These are phyloP conservation scores for Drosophila dives DNA, from an alignment of 2,888 invertebrate species.

Conservation along the genomic window DNA sequence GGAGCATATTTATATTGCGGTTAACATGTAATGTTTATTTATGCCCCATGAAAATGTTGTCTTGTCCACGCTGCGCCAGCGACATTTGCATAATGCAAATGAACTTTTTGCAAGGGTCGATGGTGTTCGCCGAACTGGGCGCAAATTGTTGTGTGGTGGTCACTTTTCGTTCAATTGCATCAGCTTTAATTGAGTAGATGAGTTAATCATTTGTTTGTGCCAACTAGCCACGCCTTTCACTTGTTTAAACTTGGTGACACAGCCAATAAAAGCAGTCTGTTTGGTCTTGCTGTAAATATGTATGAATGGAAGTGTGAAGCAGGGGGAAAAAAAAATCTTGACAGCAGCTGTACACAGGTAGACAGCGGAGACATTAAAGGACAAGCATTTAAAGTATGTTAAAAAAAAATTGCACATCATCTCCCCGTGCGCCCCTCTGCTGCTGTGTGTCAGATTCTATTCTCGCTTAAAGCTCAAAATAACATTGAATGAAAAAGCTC, in stretches of 20 bases:
- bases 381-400: constrained; percentile 62
- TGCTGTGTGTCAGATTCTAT: constrained; percentile 63
- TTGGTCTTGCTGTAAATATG: background rate
- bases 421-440: constrained; percentile 7
- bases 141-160: constrained; percentile 28
- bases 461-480: constrained; percentile 67
- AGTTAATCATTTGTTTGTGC: constrained; percentile 38
- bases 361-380: constrained; percentile 24
- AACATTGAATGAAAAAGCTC: constrained; percentile 71
- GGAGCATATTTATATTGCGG: constrained; percentile 64
- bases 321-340: constrained; percentile 7
- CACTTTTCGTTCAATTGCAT: constrained; percentile 44
- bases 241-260: constrained; percentile 14
- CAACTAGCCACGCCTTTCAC: constrained; percentile 8
- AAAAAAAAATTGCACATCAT: constrained; percentile 64
- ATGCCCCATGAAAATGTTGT: constrained; percentile 53
- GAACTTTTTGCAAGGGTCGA: constrained; percentile 25
- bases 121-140: constrained; percentile 6
- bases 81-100: constrained; percentile 72
- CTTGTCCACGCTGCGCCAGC: constrained; percentile 31
- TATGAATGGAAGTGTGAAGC: constrained; percentile 11
- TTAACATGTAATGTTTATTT: constrained; percentile 71
- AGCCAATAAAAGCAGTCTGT: background rate
- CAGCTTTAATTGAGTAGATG: constrained; percentile 57
- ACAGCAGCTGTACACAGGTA: constrained; percentile 21